Evolutionary conservation across 1,140 invertebrate genomes (phyloP).

Genomic region (Rhagoletis pomonella): DNA sequence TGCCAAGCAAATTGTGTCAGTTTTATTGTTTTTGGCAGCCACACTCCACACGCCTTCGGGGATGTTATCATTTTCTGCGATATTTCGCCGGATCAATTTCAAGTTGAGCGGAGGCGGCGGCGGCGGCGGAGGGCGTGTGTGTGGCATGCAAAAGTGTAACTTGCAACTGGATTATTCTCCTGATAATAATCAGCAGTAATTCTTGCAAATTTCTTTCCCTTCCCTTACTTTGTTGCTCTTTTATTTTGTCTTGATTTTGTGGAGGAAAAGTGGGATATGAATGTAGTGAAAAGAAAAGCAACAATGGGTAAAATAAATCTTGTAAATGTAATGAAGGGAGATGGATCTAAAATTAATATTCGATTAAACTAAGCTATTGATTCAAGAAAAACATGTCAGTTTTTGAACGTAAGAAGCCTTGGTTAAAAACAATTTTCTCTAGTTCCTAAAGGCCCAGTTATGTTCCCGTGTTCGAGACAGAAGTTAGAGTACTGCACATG

Average conservation of each 20-base stretch:
- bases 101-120: background rate
- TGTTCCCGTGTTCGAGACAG: no score
- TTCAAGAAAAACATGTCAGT: no score
- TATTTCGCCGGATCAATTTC: conserved; percentile 38
- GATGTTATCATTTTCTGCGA: conserved; percentile 23
- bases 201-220: conserved; percentile 5
- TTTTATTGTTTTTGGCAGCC: conserved; percentile 42
- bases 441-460: no score
- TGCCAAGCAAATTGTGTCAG: conserved; percentile 44
- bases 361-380: no score
- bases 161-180: conserved; percentile 43
- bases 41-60: conserved; percentile 37
- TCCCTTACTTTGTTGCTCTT: background rate
- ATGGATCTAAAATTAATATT: no score
- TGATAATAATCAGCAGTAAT: conserved; percentile 39
- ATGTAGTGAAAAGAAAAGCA: no score
- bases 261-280: no score
- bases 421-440: no score
- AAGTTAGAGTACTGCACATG: no score
- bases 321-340: no score
- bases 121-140: background rate
- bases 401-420: no score
- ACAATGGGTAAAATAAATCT: no score
- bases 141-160: background rate
- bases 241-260: background rate